Evolutionary conservation across 2,113 vertebrate species (phyloP), one percentile per base, ranked within the genome.

Genomic region (Okapia johnstoni): DNA sequence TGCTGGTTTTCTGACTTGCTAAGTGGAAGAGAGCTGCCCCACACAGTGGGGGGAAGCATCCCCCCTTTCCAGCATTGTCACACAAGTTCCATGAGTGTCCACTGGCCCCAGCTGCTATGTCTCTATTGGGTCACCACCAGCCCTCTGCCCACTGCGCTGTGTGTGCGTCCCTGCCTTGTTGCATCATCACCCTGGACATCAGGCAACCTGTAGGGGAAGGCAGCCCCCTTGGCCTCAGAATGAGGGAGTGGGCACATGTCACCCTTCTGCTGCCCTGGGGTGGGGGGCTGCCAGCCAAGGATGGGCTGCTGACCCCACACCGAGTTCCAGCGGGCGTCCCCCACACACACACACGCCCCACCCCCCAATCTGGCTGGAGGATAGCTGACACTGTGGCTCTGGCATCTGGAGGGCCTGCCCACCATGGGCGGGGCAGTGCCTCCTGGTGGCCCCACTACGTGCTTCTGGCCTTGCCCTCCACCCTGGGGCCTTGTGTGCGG

Each of bases 21-120:
- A 7, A 54, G 5, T 61, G 30, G 52, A 55, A 58, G 48, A 60
- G 11, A 54, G 58, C 19, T 50, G 43, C 36, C 16, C 26, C 21
- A 11, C 36, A 4, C 0, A 1, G 9, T 21, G 30, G 16, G 54
- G 28, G 5, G 26, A 63, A 14, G 21, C 50, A 4, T 14, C 21
- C 33, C 80, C 33, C 33, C 33, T 36, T n/a, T 48, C 19, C 7
- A 0, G 46, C 70, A 19, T 8, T 7, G 40, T 57, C 52, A 23
- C 48, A 15, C 0, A 13, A 54, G 36, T 33, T 57, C 77, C 36
- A 4, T 7, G 2, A 6, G 26, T 7, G 1, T 60, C 17, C 14
- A 0, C 26, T 1, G 6, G 43, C 25, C 66, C 21, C 54, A 23
- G 58, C 43, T 46, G 46, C 19, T 10, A 0, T 61, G 52, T 50